Percentiles rank a stretch among this genome's conserved stretches.
phyloP scores from a whole-genome alignment of 1,140 invertebrate species.

The Homarus americanus region DNA sequence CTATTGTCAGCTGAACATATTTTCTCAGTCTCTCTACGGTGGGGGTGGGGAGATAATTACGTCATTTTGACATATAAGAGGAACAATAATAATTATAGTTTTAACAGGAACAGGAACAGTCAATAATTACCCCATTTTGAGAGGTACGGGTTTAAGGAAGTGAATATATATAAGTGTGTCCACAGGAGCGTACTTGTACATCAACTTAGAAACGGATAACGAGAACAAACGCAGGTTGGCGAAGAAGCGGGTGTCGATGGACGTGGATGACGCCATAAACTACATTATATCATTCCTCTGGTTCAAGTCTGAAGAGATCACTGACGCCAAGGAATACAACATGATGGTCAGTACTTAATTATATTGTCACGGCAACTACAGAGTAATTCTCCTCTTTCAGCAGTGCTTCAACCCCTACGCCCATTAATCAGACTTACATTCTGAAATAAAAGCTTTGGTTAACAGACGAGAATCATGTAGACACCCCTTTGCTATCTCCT shows the following conservation, averaged over 20 bases:
- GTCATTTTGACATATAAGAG: neutral
- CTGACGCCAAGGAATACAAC: constrained; percentile 46
- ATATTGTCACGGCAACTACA: too few species aligned
- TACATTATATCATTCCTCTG: constrained; percentile 74
- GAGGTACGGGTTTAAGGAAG: neutral
- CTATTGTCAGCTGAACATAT: too few species aligned
- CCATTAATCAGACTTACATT: too few species aligned
- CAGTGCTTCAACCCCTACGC: too few species aligned
- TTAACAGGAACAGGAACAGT: neutral
- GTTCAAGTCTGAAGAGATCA: constrained; percentile 64
- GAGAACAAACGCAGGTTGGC: constrained; percentile 49
- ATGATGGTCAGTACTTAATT: constrained; percentile 26
- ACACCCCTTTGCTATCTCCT: too few species aligned
- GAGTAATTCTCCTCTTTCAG: too few species aligned
- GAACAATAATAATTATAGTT: neutral
- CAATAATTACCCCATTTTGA: neutral
- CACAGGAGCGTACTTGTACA: constrained; percentile 75
- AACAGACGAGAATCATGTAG: neutral
- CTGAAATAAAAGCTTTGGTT: neutral
- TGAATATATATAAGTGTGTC: neutral
- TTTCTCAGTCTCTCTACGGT: too few species aligned
- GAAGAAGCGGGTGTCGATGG: constrained; percentile 49
- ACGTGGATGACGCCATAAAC: constrained; percentile 73
- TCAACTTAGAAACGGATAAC: constrained; percentile 65
- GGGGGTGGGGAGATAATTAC: neutral